A percentile compares a stretch with the other conserved stretches of the same genome.
phyloP scores from a whole-genome alignment of 2,113 vertebrate genomes.

The Columba livia region DNA sequence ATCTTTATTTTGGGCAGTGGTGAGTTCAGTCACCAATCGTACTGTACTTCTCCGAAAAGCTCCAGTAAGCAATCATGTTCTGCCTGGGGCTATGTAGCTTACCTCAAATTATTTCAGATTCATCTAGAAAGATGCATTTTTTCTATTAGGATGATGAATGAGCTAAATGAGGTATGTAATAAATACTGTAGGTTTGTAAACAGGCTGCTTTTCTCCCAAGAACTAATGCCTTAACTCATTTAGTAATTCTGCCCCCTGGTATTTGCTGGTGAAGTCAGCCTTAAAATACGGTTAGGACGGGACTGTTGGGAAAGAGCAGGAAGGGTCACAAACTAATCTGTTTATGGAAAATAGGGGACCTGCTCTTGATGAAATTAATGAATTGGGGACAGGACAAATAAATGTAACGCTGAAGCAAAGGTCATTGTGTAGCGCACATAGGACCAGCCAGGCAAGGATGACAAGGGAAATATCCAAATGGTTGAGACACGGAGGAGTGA shows the following conservation, averaged over 20 bases:
- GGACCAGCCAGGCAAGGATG: neutral
- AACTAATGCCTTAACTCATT: constrained; percentile 76
- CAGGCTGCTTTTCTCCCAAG: constrained; percentile 78
- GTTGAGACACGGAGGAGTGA: neutral
- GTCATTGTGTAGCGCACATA: rapidly evolving
- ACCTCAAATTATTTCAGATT: constrained; percentile 78
- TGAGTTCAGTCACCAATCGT: constrained; percentile 44
- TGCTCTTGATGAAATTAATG: neutral
- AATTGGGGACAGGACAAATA: neutral
- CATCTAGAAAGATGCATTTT: constrained; percentile 86
- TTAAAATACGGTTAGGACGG: constrained; percentile 60
- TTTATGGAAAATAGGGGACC: neutral
- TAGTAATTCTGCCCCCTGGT: constrained; percentile 71
- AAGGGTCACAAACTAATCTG: constrained; percentile 43
- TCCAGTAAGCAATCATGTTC: constrained; percentile 69
- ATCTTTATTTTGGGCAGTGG: constrained; percentile 36
- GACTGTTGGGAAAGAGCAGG: neutral
- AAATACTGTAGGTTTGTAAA: constrained; percentile 91
- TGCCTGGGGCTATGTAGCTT: constrained; percentile 75
- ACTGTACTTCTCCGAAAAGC: neutral
- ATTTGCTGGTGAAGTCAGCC: constrained; percentile 73
- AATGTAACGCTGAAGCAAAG: neutral
- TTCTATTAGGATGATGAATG: constrained; percentile 92
- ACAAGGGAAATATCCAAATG: neutral
- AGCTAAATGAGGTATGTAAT: constrained; percentile 96